Conservation (phyloP, 2,888 invertebrate species). For the Octodonta nipae region DNA sequence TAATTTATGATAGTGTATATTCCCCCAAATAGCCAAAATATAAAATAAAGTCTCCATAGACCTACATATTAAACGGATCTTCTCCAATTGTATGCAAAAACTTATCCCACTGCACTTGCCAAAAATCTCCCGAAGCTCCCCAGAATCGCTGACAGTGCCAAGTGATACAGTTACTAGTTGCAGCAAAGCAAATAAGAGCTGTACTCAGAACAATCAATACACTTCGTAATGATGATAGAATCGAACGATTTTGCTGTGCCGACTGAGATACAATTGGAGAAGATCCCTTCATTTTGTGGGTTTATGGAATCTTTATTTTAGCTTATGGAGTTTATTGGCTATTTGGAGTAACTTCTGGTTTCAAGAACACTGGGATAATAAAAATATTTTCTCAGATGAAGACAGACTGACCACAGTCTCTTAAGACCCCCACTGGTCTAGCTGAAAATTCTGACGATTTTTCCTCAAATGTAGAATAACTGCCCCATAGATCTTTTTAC, state of each 20-base stretch:
- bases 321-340: slow-evolving; percentile 60
- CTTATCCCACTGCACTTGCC: slow-evolving; percentile 70
- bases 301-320: slow-evolving; percentile 47
- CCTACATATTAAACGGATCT: slow-evolving; percentile 51
- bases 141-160: slow-evolving; percentile 72
- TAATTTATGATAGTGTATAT: slow-evolving; percentile 63
- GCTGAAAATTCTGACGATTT: no score
- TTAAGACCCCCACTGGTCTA: no score
- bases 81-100: slow-evolving; percentile 53
- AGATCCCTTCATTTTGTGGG: slow-evolving; percentile 51
- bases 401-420: no score
- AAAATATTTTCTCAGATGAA: no score
- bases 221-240: slow-evolving; percentile 49
- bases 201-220: slow-evolving; percentile 62
- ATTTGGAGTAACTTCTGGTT: no score
- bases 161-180: slow-evolving; percentile 60
- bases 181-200: slow-evolving; percentile 57
- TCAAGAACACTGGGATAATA: no score
- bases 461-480: no score
- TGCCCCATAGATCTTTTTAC: no score
- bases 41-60: slow-evolving; percentile 47
- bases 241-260: slow-evolving; percentile 28
- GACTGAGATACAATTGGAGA: slow-evolving; percentile 51
- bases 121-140: slow-evolving; percentile 76
- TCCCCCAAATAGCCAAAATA: slow-evolving; percentile 56